Evolutionary conservation across 1,140 invertebrate genomes (phyloP).

Genomic region (Drosophila tristis): DNA sequence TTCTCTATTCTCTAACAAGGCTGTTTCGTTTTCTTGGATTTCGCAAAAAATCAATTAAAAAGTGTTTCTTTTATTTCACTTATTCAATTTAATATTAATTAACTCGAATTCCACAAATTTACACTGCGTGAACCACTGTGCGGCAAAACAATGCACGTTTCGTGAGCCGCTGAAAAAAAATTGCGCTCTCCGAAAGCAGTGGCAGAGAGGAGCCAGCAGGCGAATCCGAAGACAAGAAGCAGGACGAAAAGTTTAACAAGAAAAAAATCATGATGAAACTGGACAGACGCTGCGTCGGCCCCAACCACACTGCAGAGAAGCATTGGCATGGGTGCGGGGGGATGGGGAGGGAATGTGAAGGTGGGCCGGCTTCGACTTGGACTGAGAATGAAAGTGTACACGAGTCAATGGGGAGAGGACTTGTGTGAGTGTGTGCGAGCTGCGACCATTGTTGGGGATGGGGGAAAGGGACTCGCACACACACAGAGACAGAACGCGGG

Average conservation of each 20-base stretch:
- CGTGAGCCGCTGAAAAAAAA: slow-evolving; percentile 65
- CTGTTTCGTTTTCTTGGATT: background rate
- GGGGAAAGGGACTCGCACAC: slow-evolving; percentile 40
- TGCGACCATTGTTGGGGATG: slow-evolving; percentile 68
- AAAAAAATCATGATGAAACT: slow-evolving; percentile 74
- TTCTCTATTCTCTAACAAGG: slow-evolving; percentile 3
- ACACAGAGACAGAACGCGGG: slow-evolving; percentile 24
- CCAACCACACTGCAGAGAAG: slow-evolving; percentile 13
- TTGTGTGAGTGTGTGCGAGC: slow-evolving; percentile 44
- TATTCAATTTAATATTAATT: slow-evolving; percentile 3
- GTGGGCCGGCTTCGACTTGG: slow-evolving; percentile 56
- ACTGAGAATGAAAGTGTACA: slow-evolving; percentile 78
- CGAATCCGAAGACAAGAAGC: slow-evolving; percentile 79
- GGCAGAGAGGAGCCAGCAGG: slow-evolving; percentile 49
- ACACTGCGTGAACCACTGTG: slow-evolving; percentile 48
- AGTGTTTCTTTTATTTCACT: background rate
- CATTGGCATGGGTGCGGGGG: background rate
- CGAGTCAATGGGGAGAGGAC: slow-evolving; percentile 31
- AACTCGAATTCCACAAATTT: background rate
- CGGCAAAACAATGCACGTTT: slow-evolving; percentile 74
- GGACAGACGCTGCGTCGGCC: slow-evolving; percentile 72
- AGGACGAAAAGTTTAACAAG: slow-evolving; percentile 76
- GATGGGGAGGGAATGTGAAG: background rate
- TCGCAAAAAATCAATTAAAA: background rate
- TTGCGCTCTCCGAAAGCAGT: slow-evolving; percentile 54